Evolutionary conservation across 2,113 vertebrate species (phyloP), one percentile per base, ranked within the genome.

Genomic region (Cephalopholis sonnerati): DNA sequence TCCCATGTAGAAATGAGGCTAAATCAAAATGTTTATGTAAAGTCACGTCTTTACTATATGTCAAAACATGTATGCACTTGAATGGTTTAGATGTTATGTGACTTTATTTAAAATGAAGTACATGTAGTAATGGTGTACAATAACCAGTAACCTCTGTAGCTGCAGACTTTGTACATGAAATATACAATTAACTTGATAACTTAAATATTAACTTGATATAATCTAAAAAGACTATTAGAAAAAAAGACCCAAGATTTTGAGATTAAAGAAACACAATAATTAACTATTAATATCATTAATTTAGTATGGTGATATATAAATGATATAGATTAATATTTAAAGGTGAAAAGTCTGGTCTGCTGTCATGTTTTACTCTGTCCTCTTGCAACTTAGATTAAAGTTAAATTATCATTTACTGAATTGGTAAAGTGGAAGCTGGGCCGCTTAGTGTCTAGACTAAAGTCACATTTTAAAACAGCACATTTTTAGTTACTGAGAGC

Each of bases 151-250:
- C 57, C 57, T 51, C 24, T 29, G 39, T 46, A 46, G n/a, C 10
- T 25, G 16, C 15, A 18, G 17, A 44, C 36, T 25, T 24, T 24
- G 7, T 48, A 44, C 16, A 7, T 6, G 24, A 48, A 25, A 58
- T 8, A 57, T 17, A 8, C 3, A 27, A 17, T 71, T 6, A 22
- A 20, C 16, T 44, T 44, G n/a, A 24, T 71, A 13, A 27, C 16
- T 64, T 64, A 11, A 63, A 46, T 44, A 46, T 65, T 65, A 65
- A 65, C 13, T 51, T 67, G 46, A 51, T 29, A 51, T 29, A 7
- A 68, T 68, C 46, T 53, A 22, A 54, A 53, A 54, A 36, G 2
- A 53, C 2, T 7, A 36, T 7, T 4, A 32, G 0, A 32, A 29
- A 29, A 25, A 29, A 68, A 51, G 9, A 67, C 17, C 20, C 16